A percentile compares a stretch with the other conserved stretches of the same genome.
Conservation (phyloP, 2,797 vertebrate species). For the Tapera naevia region DNA sequence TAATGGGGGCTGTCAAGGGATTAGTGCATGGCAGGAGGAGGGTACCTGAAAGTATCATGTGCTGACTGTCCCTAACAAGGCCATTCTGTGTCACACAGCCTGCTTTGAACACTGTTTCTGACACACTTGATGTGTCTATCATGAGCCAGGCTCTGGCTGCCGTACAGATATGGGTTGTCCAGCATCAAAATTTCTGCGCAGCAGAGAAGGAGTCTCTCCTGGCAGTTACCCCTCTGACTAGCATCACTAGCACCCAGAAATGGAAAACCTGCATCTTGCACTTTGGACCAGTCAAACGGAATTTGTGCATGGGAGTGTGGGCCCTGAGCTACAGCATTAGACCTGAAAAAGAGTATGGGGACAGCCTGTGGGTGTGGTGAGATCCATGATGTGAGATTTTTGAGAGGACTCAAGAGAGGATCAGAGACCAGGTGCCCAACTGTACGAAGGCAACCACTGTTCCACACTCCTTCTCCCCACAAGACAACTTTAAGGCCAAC, state of each 20-base stretch:
- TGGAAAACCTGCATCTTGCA: not conserved
- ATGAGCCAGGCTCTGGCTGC: not conserved
- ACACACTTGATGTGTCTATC: not conserved
- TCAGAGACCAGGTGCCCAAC: not conserved
- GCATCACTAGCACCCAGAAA: not conserved
- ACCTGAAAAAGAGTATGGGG: not conserved
- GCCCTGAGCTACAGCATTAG: not conserved
- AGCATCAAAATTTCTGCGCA: not conserved
- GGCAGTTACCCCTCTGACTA: not conserved
- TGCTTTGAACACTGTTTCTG: not conserved
- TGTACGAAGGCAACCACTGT: not conserved
- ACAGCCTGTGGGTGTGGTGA: not conserved
- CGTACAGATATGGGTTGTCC: not conserved
- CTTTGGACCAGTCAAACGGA: not conserved
- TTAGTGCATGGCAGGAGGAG: not conserved
- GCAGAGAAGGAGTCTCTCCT: not conserved
- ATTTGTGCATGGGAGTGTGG: not conserved
- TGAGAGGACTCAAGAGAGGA: not conserved
- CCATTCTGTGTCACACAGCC: not conserved
- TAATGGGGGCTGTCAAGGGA: not conserved
- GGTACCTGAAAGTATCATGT: fast-evolving
- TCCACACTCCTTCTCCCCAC: not conserved
- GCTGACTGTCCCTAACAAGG: not conserved
- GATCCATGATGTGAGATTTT: not conserved
- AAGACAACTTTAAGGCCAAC: not conserved